Conservation (phyloP, 2,797 vertebrate genomes). For the Enteromius argenteus region DNA sequence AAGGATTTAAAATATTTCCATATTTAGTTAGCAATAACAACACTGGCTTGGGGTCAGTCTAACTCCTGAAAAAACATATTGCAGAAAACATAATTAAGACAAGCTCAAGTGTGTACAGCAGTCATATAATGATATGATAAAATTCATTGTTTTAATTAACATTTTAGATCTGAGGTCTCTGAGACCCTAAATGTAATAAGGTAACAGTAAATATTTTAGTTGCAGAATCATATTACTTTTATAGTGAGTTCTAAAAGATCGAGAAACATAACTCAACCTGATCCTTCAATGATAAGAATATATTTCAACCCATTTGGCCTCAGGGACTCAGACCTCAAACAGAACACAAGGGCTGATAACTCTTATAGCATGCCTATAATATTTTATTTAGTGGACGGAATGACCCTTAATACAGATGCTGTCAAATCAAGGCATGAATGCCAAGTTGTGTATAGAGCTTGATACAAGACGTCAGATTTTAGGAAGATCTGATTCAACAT, state of each 20-base stretch:
- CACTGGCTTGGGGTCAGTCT: not conserved
- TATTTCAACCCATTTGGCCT: not conserved
- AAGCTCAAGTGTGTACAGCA: not conserved
- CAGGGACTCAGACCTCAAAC: not conserved
- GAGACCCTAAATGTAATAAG: not conserved
- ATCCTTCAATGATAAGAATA: not conserved
- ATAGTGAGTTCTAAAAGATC: not conserved
- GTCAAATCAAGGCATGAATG: not conserved
- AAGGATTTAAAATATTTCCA: not conserved
- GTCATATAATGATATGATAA: not conserved
- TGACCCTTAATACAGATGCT: constrained; percentile 6
- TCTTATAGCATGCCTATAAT: not conserved
- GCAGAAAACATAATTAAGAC: not conserved
- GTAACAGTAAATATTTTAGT: too few species aligned
- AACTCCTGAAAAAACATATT: not conserved
- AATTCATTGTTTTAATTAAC: not conserved
- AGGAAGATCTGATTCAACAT: constrained; percentile 27
- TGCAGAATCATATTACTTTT: not conserved
- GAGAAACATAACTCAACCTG: not conserved
- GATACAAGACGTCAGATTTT: constrained; percentile 21
- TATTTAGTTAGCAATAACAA: not conserved
- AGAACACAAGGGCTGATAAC: not conserved
- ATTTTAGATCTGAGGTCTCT: not conserved
- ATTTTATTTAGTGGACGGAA: not conserved
- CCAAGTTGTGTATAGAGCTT: not conserved